These are phyloP conservation scores for Bradypus variegatus DNA, from an alignment of 2,797 vertebrate species.

Conservation along the genomic window DNA sequence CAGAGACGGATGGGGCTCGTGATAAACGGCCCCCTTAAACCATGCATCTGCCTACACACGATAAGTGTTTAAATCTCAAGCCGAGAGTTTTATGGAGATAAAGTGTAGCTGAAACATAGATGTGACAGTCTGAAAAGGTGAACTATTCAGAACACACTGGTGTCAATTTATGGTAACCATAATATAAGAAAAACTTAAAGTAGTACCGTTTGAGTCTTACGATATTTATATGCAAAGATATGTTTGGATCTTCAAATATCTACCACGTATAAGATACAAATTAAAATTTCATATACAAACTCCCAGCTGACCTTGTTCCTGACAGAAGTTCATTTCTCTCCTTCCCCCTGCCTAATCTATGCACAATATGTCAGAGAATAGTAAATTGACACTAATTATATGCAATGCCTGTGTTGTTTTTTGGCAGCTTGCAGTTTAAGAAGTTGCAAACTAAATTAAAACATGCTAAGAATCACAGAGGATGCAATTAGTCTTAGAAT, in stretches of 20 bases:
- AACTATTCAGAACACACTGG: constrained; percentile 59
- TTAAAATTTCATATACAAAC: constrained; percentile 75
- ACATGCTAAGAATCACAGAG: constrained; percentile 74
- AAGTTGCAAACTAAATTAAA: constrained; percentile 78
- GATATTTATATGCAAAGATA: constrained; percentile 71
- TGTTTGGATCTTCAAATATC: constrained; percentile 70
- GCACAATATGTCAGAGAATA: constrained; percentile 69
- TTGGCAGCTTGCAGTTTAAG: constrained; percentile 75
- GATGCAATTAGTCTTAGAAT: constrained; percentile 75
- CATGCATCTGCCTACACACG: constrained; percentile 44
- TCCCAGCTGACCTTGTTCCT: constrained; percentile 74
- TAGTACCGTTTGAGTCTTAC: constrained; percentile 58
- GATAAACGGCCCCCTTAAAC: constrained; percentile 35
- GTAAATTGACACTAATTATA: constrained; percentile 76
- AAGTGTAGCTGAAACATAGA: constrained; percentile 40
- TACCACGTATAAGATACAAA: constrained; percentile 71
- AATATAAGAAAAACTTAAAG: constrained; percentile 69
- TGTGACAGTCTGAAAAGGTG: constrained; percentile 61
- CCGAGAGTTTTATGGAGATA: constrained; percentile 54
- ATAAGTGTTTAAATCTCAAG: constrained; percentile 41
- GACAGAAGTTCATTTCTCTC: constrained; percentile 73
- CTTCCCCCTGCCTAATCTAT: constrained; percentile 59
- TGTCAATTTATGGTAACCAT: constrained; percentile 65
- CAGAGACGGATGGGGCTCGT: neutral
- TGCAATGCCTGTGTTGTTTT: constrained; percentile 71